Percentiles rank a stretch among this genome's conserved stretches.
These are phyloP conservation scores for Cantharis nigra DNA, from an alignment of 2,888 invertebrate species.

Conservation along the genomic window DNA sequence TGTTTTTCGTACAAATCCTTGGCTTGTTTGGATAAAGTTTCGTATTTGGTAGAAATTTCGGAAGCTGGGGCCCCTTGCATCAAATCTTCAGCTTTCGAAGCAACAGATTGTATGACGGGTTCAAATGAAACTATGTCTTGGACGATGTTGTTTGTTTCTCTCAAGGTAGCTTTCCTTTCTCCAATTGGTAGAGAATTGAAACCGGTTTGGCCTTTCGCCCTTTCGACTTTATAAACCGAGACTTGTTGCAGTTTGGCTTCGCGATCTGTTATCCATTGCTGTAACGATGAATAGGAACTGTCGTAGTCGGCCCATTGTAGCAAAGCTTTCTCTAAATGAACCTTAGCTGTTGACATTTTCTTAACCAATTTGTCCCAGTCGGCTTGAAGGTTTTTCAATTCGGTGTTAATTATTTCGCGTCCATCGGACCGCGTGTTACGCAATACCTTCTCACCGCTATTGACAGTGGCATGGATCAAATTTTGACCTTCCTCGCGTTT, in stretches of 20 bases:
- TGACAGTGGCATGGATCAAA: slow-evolving; percentile 83
- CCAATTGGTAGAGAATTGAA: slow-evolving; percentile 79
- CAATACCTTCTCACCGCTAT: slow-evolving; percentile 87
- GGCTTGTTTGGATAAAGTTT: slow-evolving; percentile 86
- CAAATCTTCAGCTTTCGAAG: slow-evolving; percentile 90
- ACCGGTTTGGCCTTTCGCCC: slow-evolving; percentile 77
- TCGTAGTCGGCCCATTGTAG: slow-evolving; percentile 97
- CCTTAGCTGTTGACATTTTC: slow-evolving; percentile 90
- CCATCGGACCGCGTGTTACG: slow-evolving; percentile 89
- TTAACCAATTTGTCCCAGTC: slow-evolving; percentile 92
- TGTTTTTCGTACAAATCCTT: slow-evolving; percentile 87
- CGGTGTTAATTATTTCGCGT: slow-evolving; percentile 81
- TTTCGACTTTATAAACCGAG: slow-evolving; percentile 80
- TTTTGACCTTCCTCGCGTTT: slow-evolving; percentile 87
- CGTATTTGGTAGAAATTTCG: slow-evolving; percentile 90
- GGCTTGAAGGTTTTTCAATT: slow-evolving; percentile 85
- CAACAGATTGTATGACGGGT: slow-evolving; percentile 95
- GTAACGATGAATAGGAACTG: slow-evolving; percentile 88
- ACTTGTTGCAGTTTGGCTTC: slow-evolving; percentile 92
- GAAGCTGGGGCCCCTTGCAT: slow-evolving; percentile 90
- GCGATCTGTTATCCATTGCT: slow-evolving; percentile 93
- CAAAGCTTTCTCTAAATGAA: slow-evolving; percentile 85
- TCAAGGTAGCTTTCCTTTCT: slow-evolving; percentile 84
- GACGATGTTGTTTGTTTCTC: slow-evolving; percentile 91
- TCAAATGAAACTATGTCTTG: slow-evolving; percentile 97